Percentiles rank a stretch among this genome's conserved stretches.
Conservation (phyloP, 2,113 vertebrate genomes). For the Spheniscus mendiculus region DNA sequence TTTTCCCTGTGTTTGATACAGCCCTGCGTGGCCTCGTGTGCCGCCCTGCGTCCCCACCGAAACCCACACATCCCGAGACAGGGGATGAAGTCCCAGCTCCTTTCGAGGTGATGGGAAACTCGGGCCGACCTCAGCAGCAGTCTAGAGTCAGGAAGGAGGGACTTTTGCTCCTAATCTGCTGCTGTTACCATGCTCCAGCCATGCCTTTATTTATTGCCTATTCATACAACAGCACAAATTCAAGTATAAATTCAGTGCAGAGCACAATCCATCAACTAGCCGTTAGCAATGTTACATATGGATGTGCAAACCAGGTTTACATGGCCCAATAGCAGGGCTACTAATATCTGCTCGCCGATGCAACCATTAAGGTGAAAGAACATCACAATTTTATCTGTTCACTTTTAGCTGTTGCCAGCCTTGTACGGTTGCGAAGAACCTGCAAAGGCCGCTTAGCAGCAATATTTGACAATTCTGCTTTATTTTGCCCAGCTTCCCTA, state of each 20-base stretch:
- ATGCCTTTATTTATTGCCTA: background rate
- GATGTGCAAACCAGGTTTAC: background rate
- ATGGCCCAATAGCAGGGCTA: background rate
- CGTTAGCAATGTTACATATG: accelerated
- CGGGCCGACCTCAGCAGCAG: background rate
- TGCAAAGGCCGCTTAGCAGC: background rate
- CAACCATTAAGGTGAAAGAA: background rate
- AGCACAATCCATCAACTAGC: background rate
- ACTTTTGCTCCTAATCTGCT: background rate
- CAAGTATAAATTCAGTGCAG: background rate
- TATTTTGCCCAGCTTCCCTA: background rate
- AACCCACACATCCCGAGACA: accelerated
- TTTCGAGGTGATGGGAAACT: background rate
- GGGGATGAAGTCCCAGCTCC: background rate
- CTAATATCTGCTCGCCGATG: accelerated
- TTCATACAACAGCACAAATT: background rate
- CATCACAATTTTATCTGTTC: background rate
- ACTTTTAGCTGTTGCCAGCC: background rate
- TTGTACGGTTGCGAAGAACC: background rate
- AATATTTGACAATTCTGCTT: background rate
- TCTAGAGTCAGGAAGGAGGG: background rate
- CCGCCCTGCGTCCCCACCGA: background rate
- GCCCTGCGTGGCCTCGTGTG: accelerated
- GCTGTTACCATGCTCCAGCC: background rate
- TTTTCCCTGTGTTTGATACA: background rate